phyloP scores from a whole-genome alignment of 2,113 vertebrate species.

The Austrofundulus limnaeus region DNA sequence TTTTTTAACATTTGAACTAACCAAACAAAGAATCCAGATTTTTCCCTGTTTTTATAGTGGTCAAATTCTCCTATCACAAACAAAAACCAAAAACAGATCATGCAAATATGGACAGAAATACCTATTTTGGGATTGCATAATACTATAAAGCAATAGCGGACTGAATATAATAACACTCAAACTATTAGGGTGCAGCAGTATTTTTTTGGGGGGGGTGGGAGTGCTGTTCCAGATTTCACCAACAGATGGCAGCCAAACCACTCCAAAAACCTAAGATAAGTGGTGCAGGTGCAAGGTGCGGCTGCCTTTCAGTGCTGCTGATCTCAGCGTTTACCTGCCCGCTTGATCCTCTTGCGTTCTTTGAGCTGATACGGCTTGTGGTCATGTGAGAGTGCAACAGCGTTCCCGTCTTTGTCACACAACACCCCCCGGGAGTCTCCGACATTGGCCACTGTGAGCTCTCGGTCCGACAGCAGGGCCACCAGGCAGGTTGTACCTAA shows the following conservation, averaged over 20 bases:
- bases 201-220: background rate
- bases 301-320: background rate
- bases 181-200: background rate
- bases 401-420: slow-evolving; percentile 96
- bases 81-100: too few species aligned
- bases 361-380: slow-evolving; percentile 98
- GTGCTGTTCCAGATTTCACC: slow-evolving; percentile 30
- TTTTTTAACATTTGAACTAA: too few species aligned
- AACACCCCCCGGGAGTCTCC: slow-evolving; percentile 94
- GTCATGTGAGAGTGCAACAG: slow-evolving; percentile 93
- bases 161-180: background rate
- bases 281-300: background rate
- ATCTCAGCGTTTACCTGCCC: slow-evolving; percentile 83
- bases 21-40: too few species aligned
- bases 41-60: too few species aligned
- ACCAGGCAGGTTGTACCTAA: slow-evolving; percentile 93
- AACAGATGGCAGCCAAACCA: slow-evolving; percentile 43
- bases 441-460: slow-evolving; percentile 95
- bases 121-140: background rate
- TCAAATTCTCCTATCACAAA: background rate
- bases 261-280: background rate
- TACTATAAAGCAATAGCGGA: background rate
- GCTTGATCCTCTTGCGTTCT: slow-evolving; percentile 97
- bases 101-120: background rate
- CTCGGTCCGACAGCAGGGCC: slow-evolving; percentile 91